phyloP scores from a whole-genome alignment of 35 echinoderm and acorn worm species.

The Heliocidaris erythrogramma region DNA sequence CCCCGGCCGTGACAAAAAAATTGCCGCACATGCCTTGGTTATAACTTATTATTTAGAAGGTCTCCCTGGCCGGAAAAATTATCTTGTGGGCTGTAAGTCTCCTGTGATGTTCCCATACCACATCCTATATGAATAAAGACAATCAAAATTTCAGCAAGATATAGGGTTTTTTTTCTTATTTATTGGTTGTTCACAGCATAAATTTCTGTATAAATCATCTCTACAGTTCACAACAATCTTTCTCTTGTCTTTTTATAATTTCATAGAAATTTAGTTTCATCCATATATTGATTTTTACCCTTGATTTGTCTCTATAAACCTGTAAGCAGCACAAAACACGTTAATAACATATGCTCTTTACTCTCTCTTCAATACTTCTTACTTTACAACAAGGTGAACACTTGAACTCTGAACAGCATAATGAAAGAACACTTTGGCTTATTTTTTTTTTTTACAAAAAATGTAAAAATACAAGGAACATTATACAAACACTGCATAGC shows the following conservation, averaged over 20 bases:
- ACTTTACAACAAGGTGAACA: neutral
- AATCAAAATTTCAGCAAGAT: too few species aligned
- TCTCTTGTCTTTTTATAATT: constrained; percentile 11
- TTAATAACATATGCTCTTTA: neutral
- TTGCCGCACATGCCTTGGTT: too few species aligned
- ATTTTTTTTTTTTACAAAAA: neutral
- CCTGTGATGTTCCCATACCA: too few species aligned
- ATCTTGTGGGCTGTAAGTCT: too few species aligned
- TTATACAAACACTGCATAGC: neutral
- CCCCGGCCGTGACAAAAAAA: too few species aligned
- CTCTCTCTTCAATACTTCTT: neutral
- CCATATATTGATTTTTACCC: neutral
- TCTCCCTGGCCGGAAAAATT: too few species aligned
- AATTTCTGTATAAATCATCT: constrained; percentile 38
- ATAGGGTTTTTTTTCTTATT: neutral
- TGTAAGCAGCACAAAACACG: constrained; percentile 27
- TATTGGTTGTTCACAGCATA: constrained; percentile 38
- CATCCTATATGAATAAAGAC: too few species aligned
- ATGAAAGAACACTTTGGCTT: constrained; percentile 3
- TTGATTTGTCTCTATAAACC: neutral
- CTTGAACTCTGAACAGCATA: neutral
- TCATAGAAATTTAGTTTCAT: neutral
- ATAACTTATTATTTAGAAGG: too few species aligned
- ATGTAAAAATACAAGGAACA: neutral
- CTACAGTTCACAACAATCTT: constrained; percentile 20